Base-by-base conservation (phyloP, 2,797 vertebrate genomes). In the Sebastes dallii region DNA sequence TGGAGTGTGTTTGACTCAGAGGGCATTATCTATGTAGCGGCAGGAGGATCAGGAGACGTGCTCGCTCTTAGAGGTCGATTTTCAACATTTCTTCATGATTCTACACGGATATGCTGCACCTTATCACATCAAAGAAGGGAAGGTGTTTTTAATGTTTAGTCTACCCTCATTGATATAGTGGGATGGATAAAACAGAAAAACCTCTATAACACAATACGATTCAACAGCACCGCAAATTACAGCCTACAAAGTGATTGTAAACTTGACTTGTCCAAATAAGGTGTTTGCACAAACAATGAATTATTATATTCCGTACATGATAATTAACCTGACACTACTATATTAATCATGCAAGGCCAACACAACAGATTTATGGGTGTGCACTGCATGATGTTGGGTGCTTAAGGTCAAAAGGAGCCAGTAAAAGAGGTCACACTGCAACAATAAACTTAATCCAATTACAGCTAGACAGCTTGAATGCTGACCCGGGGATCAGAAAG, bases 361-460 rank as follows among this genome's bases (percentile, higher is more conserved):
- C 3, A 18, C 22, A 27, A 30, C 24, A 69, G 50, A 81, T 88
- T 83, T 74, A 86, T 50, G 27, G 8, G 14, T 8, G 2, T 61
- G n/a, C n/a, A 13, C 13, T 16, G 32, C n/a, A 39, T 20, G 1
- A n/a, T 54, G 55, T 50, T 61, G 34, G 62, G 50, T 74, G 39
- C 52, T 62, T 50, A 24, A 80, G 82, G 87, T 92, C 80, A 85
- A 69, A 70, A 52, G 39, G 65, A 86, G 61, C 16, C 76, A 62
- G 60, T 80, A 69, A 74, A 81, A 76, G 34, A 76, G 74, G 76
- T 83, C 67, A 80, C 16, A 27, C 9, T 34, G 36, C 66, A 67
- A 78, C 71, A 82, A 82, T 80, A 64, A 83, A 86, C 56, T 52
- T 62, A 72, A 86, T 82, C 74, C 72, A 81, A 77, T 88, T 82